phyloP scores from a whole-genome alignment of 2,888 invertebrate genomes.

The Nymphalis polychloros region DNA sequence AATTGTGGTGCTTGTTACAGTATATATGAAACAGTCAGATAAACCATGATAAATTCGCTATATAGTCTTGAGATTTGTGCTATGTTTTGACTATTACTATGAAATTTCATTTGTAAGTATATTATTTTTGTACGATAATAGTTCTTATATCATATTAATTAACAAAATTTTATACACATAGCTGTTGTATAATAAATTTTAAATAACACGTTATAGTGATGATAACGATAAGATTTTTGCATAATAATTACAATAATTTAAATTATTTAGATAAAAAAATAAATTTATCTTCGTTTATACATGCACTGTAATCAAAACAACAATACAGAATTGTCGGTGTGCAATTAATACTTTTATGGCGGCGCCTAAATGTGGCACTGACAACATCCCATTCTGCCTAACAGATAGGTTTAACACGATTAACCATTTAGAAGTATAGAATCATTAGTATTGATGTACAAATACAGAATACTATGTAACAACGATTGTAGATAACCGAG shows the following conservation, averaged over 20 bases:
- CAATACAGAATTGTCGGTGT: slow-evolving; percentile 50
- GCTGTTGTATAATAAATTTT: too few relatives aligned
- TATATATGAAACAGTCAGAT: slow-evolving; percentile 47
- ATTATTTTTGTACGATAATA: too few relatives aligned
- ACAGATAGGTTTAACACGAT: slow-evolving; percentile 34
- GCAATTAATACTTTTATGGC: slow-evolving; percentile 73
- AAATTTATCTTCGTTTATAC: slow-evolving; percentile 16
- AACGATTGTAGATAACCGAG: neutral
- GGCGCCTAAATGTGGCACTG: slow-evolving; percentile 66
- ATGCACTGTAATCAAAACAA: slow-evolving; percentile 52
- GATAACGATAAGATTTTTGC: too few relatives aligned
- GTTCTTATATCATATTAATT: too few relatives aligned
- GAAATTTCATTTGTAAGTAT: too few relatives aligned
- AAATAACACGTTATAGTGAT: too few relatives aligned
- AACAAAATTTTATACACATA: too few relatives aligned
- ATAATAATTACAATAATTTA: too few relatives aligned
- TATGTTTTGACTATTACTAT: too few relatives aligned
- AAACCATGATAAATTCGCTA: slow-evolving; percentile 15
- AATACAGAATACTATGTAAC: slow-evolving; percentile 15
- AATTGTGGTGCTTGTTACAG: slow-evolving; percentile 65
- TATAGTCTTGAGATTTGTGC: too few relatives aligned
- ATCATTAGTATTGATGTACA: slow-evolving; percentile 20
- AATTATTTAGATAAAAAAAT: neutral
- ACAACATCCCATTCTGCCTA: slow-evolving; percentile 46
- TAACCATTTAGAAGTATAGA: slow-evolving; percentile 20